Base-by-base conservation (phyloP, 2,888 invertebrate species). In the Neoscelio sp. region DNA sequence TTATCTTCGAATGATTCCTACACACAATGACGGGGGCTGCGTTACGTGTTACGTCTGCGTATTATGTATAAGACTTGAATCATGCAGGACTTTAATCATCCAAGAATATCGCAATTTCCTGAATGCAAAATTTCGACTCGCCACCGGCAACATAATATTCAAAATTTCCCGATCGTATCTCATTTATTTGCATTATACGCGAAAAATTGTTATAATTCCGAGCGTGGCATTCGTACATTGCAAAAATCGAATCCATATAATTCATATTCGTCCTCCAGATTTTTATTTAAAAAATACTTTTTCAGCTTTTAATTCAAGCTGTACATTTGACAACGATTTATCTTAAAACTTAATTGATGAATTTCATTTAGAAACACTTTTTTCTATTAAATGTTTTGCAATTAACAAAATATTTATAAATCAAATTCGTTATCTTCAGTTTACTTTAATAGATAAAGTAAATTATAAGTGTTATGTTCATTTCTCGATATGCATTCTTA, bases 101-200 rank as follows among this genome's bases (percentile, higher is more conserved):
- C 58, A 46, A 75, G 79, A 75, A 79, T 71, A 79, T 79, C 71
- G 48, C 79, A 70, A 74, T 79, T 79, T 79, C 79, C 74, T 78
- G 78, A 79, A 79, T 71, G 65, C 40, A 15, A 79, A 70, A 78
- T 74, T 74, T 74, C 70, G 64, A 77, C 58, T 62, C 42, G 62
- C 62, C 68, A 26, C 7, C 38, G 56, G 65, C 65, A 50, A 52
- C 68, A 56, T 62, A 40, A 70, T 74, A 64, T 74, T 74, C 70
- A 33, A 71, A 77, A 77, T 77, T 70, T 70, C 60, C 70, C 70
- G 70, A 70, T 70, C 26, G 7, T 56, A 77, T 77, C 76, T 52
- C 42, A 62, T 52, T 44, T 50, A 75, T 74, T 74, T 67, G 58
- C 74, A 67, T 67, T 50, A n/a, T n/a, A 42, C 42, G 42, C 7